Conservation (phyloP, 2,888 invertebrate species). For the Sphinx pinastri region DNA sequence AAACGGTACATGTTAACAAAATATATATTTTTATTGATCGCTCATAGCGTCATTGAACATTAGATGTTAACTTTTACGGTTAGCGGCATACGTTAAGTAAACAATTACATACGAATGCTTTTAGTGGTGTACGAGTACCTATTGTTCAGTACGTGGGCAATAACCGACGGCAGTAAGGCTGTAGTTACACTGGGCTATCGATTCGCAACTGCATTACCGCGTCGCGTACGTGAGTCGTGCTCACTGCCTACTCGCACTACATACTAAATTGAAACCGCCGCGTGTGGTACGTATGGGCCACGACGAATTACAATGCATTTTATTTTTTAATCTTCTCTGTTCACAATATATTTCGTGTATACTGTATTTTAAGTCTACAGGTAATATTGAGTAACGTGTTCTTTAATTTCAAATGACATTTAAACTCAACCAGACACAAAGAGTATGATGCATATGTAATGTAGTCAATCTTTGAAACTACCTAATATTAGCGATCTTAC, state of each 20-base stretch:
- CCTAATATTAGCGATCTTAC: neutral
- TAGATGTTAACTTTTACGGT: constrained; percentile 48
- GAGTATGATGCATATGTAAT: too few species aligned
- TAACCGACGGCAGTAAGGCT: constrained; percentile 49
- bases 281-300: constrained; percentile 20
- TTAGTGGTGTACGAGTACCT: constrained; percentile 59
- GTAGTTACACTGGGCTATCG: constrained; percentile 36
- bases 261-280: constrained; percentile 24
- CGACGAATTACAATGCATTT: constrained; percentile 17
- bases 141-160: constrained; percentile 59
- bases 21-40: constrained; percentile 13
- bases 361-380: neutral
- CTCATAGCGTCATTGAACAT: constrained; percentile 28
- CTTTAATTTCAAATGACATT: neutral
- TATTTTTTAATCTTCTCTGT: neutral
- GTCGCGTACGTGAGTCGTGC: constrained; percentile 48
- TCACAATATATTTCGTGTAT: neutral
- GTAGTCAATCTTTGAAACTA: neutral
- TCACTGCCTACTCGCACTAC: constrained; percentile 32
- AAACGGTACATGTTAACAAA: constrained; percentile 4
- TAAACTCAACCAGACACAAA: neutral
- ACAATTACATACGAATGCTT: constrained; percentile 65
- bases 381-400: neutral
- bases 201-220: constrained; percentile 29
- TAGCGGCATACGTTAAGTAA: constrained; percentile 55